A percentile compares a stretch with the other conserved stretches of the same genome.
Conservation (phyloP, 2,113 vertebrate genomes). For the Otolemur garnettii region DNA sequence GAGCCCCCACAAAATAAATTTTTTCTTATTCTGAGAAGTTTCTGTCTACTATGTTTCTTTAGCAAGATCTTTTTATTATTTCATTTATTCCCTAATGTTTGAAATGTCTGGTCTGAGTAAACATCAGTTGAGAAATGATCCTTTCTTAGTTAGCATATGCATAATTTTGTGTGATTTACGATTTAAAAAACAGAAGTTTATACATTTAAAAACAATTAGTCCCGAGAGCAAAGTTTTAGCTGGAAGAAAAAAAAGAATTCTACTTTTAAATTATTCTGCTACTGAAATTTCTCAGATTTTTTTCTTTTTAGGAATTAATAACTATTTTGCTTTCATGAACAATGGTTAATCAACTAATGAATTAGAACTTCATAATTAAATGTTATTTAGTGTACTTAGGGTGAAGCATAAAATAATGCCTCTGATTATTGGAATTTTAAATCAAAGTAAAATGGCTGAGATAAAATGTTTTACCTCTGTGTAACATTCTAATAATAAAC, state of each 20-base stretch:
- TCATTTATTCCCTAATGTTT: background rate
- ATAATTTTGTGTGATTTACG: background rate
- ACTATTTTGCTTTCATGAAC: slow-evolving; percentile 30
- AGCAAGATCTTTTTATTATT: background rate
- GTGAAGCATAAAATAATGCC: slow-evolving; percentile 32
- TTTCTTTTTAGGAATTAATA: background rate
- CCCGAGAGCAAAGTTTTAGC: too few species aligned
- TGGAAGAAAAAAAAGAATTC: background rate
- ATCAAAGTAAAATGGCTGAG: slow-evolving; percentile 7
- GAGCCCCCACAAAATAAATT: background rate
- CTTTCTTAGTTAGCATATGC: background rate
- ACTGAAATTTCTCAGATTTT: background rate
- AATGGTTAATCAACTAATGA: slow-evolving; percentile 12
- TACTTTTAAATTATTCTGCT: slow-evolving; percentile 6
- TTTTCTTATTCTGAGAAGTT: background rate
- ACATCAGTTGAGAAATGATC: background rate
- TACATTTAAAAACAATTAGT: background rate
- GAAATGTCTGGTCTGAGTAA: background rate
- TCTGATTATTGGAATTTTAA: slow-evolving; percentile 24
- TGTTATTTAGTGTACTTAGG: background rate
- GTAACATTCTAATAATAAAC: background rate
- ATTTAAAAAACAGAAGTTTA: background rate
- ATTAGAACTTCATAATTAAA: background rate
- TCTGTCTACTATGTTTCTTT: background rate
- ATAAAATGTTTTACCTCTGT: background rate